Evolutionary conservation across 2,113 vertebrate species (phyloP).

Genomic region (Halichoeres trimaculatus): DNA sequence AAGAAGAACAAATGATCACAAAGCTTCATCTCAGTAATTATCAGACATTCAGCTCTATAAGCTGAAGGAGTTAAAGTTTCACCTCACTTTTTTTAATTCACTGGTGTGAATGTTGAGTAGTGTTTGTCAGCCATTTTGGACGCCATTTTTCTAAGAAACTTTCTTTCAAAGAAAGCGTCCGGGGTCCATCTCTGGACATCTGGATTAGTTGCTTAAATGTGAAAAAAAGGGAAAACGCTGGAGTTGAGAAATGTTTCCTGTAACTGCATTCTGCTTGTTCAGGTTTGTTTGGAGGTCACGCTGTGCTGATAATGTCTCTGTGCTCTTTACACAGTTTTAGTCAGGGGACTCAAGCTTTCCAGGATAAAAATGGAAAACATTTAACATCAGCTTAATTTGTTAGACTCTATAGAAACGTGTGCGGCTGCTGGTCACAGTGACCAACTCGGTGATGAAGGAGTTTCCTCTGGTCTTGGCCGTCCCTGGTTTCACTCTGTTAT

Average conservation of each 20-base stretch:
- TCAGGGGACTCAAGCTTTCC: conserved; percentile 12
- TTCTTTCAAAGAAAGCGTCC: conserved; percentile 69
- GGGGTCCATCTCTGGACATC: conserved; percentile 60
- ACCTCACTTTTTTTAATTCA: neutral
- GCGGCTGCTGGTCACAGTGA: too few relatives aligned
- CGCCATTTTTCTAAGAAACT: conserved; percentile 67
- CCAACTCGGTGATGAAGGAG: too few relatives aligned
- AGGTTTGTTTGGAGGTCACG: conserved; percentile 63
- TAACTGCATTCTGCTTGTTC: conserved; percentile 54
- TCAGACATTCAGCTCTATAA: too few relatives aligned
- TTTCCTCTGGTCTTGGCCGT: too few relatives aligned
- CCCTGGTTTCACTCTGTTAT: too few relatives aligned
- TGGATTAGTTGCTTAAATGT: conserved; percentile 67
- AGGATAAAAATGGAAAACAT: neutral
- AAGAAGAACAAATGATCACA: too few relatives aligned
- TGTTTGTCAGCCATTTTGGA: conserved; percentile 51
- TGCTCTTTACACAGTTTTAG: conserved; percentile 32
- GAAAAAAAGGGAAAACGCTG: conserved; percentile 30
- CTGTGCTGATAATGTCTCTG: conserved; percentile 58
- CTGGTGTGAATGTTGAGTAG: conserved; percentile 37
- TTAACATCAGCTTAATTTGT: too few relatives aligned
- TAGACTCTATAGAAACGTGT: too few relatives aligned
- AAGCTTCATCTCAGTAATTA: too few relatives aligned
- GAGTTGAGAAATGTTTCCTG: conserved; percentile 65
- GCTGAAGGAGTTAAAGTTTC: too few relatives aligned